Evolutionary conservation across 2,797 vertebrate genomes (phyloP), one percentile per base, ranked within the genome.

Genomic region (Scleropages formosus): DNA sequence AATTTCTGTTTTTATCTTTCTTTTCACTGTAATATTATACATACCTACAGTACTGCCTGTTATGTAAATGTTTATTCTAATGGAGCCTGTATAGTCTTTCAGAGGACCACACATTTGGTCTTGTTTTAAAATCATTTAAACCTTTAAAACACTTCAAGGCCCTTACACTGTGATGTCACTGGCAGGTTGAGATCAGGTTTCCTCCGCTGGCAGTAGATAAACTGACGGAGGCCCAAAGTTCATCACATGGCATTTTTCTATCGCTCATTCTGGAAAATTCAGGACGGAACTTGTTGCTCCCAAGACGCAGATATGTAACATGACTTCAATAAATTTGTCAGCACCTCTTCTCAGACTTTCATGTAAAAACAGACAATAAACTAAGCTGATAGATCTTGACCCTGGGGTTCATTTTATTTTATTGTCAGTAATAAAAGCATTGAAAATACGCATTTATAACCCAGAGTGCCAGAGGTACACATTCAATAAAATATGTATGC

Each of bases 101-200:
- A 24, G 20, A 26, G 69, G 70, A 31, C 70, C 56, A 68, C 69
- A 65, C 20, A 27, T 56, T 27, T 10, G 13, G 44, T 18, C n/a
- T 39, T 56, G 59, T 69, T 10, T 9, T 46, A 76, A 77, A 77
- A 80, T n/a, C n/a, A n/a, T n/a, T n/a, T n/a, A n/a, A n/a, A n/a
- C n/a, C n/a, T n/a, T n/a, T n/a, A n/a, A n/a, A n/a, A n/a, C n/a
- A n/a, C n/a, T n/a, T n/a, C n/a, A n/a, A n/a, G n/a, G n/a, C n/a
- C 81, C 75, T 75, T 60, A 49, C 81, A 85, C 85, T 86, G 80
- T 84, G 81, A 83, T 46, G 58, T 51, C 60, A 46, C 1, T 46
- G 72, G 62, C 51, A 47, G 58, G 44, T 46, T 73, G 56, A 73
- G 53, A 58, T 26, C 61, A 47, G 60, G 12, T 63, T 51, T 24